These are phyloP conservation scores for Coptodon rendalli DNA, from an alignment of 2,113 vertebrate genomes.

Conservation along the genomic window DNA sequence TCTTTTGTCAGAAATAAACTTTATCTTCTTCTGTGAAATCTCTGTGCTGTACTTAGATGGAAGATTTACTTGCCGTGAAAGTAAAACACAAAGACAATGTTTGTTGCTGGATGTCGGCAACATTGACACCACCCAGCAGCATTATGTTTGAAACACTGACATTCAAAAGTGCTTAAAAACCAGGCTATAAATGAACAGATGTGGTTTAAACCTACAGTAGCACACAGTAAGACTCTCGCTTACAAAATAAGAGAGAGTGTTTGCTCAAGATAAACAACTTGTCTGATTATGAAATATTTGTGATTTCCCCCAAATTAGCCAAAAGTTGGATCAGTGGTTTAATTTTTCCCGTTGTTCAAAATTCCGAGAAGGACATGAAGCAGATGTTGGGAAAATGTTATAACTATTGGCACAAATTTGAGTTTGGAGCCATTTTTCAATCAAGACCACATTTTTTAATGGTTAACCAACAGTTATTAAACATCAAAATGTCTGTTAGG, in stretches of 20 bases:
- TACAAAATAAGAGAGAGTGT: not conserved
- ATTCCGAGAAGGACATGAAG: not conserved
- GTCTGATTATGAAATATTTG: not conserved
- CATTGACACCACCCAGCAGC: not conserved
- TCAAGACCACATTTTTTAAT: not conserved
- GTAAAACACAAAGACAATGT: not conserved
- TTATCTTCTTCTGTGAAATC: not conserved
- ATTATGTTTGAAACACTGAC: not conserved
- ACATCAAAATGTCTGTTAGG: not conserved
- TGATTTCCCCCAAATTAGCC: not conserved
- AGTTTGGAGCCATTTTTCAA: not conserved
- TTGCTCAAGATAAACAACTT: not conserved
- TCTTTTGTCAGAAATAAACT: not conserved
- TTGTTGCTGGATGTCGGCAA: not conserved
- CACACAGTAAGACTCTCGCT: not conserved
- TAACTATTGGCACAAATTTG: not conserved
- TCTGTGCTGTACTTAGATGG: not conserved
- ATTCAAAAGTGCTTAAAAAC: not conserved
- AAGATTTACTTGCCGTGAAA: not conserved
- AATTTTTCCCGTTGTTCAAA: not conserved
- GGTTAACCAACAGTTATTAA: not conserved
- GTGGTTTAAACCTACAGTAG: not conserved
- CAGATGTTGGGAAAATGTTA: not conserved
- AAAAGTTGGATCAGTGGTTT: not conserved
- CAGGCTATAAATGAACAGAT: not conserved